phyloP scores from a whole-genome alignment of 2,113 vertebrate species.

The Xenus cinereus region DNA sequence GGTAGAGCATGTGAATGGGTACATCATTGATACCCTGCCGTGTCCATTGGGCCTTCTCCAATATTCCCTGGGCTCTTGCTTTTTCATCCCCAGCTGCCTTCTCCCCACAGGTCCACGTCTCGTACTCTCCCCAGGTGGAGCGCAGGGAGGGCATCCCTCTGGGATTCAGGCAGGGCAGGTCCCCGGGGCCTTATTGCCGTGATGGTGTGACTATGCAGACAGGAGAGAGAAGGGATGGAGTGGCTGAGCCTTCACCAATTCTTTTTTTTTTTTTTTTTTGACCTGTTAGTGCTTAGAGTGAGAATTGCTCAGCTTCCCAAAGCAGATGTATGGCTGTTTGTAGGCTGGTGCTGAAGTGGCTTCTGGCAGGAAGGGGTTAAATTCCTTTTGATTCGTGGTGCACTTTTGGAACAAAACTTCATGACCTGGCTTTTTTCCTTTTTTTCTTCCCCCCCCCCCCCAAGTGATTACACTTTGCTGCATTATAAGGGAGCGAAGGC shows the following conservation, averaged over 20 bases:
- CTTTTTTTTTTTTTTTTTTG: background rate
- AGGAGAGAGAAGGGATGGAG: background rate
- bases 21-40: fast-evolving
- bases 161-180: background rate
- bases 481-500: constrained; percentile 67
- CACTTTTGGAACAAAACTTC: constrained; percentile 68
- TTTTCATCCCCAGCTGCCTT: background rate
- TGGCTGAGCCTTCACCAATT: background rate
- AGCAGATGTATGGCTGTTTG: background rate
- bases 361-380: constrained; percentile 65
- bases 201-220: background rate
- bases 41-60: background rate
- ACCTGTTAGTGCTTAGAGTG: background rate
- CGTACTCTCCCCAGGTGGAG: fast-evolving
- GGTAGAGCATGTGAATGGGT: fast-evolving
- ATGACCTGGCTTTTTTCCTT: constrained; percentile 57
- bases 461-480: constrained; percentile 69
- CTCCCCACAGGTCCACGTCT: fast-evolving
- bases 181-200: background rate
- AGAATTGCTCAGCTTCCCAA: background rate
- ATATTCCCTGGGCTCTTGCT: background rate
- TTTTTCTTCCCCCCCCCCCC: background rate
- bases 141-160: background rate
- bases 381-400: constrained; percentile 34
- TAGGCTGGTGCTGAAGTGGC: background rate